Conservation (phyloP, 2,888 invertebrate genomes). For the Drosophila multiciliata region DNA sequence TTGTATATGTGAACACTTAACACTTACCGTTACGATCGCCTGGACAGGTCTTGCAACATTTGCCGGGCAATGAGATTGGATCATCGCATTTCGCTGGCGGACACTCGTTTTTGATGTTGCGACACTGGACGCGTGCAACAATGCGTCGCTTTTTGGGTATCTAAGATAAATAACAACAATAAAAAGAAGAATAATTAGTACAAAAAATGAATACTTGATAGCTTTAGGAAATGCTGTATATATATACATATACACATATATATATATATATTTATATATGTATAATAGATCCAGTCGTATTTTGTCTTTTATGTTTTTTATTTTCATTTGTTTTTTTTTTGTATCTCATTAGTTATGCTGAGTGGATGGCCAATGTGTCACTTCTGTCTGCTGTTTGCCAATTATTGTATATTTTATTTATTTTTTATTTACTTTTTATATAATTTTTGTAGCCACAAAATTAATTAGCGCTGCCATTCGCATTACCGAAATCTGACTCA, state of each 20-base stretch:
- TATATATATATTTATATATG: neutral
- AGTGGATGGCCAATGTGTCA: constrained; percentile 66
- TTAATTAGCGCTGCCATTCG: constrained; percentile 69
- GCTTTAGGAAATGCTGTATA: neutral
- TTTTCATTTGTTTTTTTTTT: neutral
- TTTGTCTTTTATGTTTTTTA: neutral
- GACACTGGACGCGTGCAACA: constrained; percentile 95
- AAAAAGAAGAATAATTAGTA: neutral
- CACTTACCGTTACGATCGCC: constrained; percentile 90
- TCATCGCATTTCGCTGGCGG: constrained; percentile 94
- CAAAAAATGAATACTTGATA: neutral
- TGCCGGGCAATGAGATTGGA: constrained; percentile 92
- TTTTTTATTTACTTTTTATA: constrained; percentile 67
- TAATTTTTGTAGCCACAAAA: constrained; percentile 67
- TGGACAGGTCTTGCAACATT: constrained; percentile 97
- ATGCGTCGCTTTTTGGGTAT: constrained; percentile 94
- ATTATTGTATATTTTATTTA: constrained; percentile 68
- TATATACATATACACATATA: neutral
- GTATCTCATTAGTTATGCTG: constrained; percentile 60
- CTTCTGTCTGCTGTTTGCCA: constrained; percentile 61
- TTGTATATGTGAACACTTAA: neutral
- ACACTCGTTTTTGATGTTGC: constrained; percentile 96
- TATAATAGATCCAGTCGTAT: neutral
- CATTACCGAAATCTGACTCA: constrained; percentile 50
- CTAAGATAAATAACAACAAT: constrained; percentile 86